Percentiles rank a stretch among this genome's conserved stretches.
phyloP scores from a whole-genome alignment of 2,113 vertebrate genomes.

The human (Homo sapiens) region GRCh38 chr2:64183501-64184000 shows the following conservation, averaged over 20 bases:
- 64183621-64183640: neutral
- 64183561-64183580: neutral
- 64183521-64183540: neutral
- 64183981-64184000: neutral
- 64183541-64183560: neutral
- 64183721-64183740: neutral
- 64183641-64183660: neutral
- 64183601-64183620: neutral
- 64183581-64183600: neutral
- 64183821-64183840: neutral
- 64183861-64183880: neutral
- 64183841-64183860: neutral
- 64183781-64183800: neutral
- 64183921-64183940: neutral
- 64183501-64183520: neutral
- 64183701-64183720: neutral
- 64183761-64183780: neutral
- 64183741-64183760: neutral
- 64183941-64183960: conserved; percentile 46
- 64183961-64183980: neutral
- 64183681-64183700: neutral
- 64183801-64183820: neutral
- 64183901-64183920: conserved; percentile 13
- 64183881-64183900: conserved; percentile 45
- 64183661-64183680: neutral